Evolutionary conservation across 2,888 invertebrate genomes (phyloP), one percentile per base, ranked within the genome.

Genomic region (Perizoma affinitatum): DNA sequence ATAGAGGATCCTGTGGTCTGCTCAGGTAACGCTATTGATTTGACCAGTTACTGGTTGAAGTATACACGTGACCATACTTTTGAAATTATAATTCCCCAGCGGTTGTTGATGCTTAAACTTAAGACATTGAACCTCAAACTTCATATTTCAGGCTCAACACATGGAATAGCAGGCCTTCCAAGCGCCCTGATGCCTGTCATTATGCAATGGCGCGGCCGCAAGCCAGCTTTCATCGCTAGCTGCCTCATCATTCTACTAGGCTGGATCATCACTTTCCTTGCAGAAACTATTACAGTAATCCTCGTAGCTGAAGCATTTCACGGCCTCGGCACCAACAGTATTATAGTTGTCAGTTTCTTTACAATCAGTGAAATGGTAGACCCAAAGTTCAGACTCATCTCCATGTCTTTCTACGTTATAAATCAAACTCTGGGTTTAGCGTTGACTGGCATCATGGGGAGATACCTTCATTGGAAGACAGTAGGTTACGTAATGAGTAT

Each of bases 141-240:
- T 40, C 46, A 8, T 34, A 10, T 70, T 70, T 7, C 65, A 69
- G 71, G 65, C n/a, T 71, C 71, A 6, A 58, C 63, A 0, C 65
- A 72, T 48, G 71, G 71, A 8, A 40, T 72, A 2, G 71, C 66
- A 9, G 71, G 71, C 22, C 65, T 71, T 6, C 67, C 66, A 6
- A 68, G 69, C 34, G 22, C 68, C 10, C 42, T 69, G 5, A 61
- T 72, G 55, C 69, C 69, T 5, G 46, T 58, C 6, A 6, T 72
- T 2, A 71, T 71, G 71, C 71, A 72, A 55, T 53, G 53, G 54
- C 52, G 41, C 41, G 71, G 71, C 3, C 56, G 71, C 6, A 71
- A 67, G 34, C 51, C 61, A 0, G 61, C 69, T 22, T 71, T 68
- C 56, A 53, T 69, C 1, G 5, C 57, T 2, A 59, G 65, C 38